These are phyloP conservation scores for Mustelus asterias DNA, from an alignment of 2,113 vertebrate genomes.

Conservation along the genomic window DNA sequence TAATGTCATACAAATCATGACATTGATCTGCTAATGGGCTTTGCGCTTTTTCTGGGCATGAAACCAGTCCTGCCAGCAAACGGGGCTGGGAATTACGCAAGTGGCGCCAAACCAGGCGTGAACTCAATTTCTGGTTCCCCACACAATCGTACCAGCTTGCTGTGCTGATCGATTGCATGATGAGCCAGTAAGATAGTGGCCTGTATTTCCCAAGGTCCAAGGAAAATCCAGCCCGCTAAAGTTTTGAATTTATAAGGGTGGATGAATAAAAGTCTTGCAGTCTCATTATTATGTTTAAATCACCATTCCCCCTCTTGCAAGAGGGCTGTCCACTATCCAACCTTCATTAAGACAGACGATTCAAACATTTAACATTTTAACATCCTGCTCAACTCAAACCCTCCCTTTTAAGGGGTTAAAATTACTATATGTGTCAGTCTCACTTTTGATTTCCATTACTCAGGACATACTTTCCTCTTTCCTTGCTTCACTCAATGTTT, in stretches of 20 bases:
- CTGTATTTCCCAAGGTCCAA: neutral
- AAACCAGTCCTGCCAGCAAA: too few relatives aligned
- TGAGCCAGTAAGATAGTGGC: too few relatives aligned
- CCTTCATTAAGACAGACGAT: neutral
- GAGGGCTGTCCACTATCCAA: neutral
- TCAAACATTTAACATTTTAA: neutral
- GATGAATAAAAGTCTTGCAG: neutral
- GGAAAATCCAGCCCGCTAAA: neutral
- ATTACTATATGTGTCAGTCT: neutral
- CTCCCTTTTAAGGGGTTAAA: neutral
- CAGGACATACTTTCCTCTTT: neutral
- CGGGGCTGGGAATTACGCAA: too few relatives aligned
- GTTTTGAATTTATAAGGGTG: neutral
- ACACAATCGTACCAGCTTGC: too few relatives aligned
- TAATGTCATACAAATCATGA: too few relatives aligned
- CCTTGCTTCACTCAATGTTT: neutral
- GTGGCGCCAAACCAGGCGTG: too few relatives aligned
- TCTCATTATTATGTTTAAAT: neutral
- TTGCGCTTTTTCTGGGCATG: too few relatives aligned
- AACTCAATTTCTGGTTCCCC: too few relatives aligned
- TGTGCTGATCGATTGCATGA: too few relatives aligned
- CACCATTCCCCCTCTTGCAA: neutral
- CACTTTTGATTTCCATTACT: neutral
- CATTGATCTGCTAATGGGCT: too few relatives aligned
- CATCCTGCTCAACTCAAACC: neutral